Evolutionary conservation across 2,113 vertebrate genomes (phyloP).

Genomic region (Oreotrochilus melanogaster): DNA sequence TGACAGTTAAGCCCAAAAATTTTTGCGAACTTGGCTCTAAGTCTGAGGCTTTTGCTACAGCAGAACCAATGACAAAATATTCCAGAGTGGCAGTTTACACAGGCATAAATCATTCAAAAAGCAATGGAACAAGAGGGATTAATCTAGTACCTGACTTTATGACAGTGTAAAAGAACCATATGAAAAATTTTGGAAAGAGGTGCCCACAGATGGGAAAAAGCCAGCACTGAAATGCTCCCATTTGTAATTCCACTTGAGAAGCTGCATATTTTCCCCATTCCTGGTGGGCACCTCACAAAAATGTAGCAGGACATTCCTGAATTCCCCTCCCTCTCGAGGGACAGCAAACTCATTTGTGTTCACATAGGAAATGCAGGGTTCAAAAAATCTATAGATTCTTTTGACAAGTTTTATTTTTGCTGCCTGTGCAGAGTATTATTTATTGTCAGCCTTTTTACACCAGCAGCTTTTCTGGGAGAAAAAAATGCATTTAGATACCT

Average conservation of each 20-base stretch:
- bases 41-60: background rate
- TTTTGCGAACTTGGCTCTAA: background rate
- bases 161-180: constrained; percentile 1
- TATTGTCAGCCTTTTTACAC: background rate
- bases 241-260: constrained; percentile 12
- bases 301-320: background rate
- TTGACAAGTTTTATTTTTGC: background rate
- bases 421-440: background rate
- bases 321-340: background rate
- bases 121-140: constrained; percentile 10
- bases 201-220: constrained; percentile 18
- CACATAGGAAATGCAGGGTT: background rate
- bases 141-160: constrained; percentile 43
- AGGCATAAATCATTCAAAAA: background rate
- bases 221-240: constrained; percentile 13
- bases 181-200: constrained; percentile 11
- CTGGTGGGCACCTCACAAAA: constrained; percentile 10
- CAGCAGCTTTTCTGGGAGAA: background rate
- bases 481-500: background rate
- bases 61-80: background rate
- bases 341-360: background rate
- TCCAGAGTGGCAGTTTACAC: background rate
- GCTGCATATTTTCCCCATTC: constrained; percentile 23
- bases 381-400: background rate
- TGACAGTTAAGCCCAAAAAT: background rate